A percentile compares a stretch with the other conserved stretches of the same genome.
Evolutionary conservation across 2,113 vertebrate genomes (phyloP).

Genomic region (Scomber colias): DNA sequence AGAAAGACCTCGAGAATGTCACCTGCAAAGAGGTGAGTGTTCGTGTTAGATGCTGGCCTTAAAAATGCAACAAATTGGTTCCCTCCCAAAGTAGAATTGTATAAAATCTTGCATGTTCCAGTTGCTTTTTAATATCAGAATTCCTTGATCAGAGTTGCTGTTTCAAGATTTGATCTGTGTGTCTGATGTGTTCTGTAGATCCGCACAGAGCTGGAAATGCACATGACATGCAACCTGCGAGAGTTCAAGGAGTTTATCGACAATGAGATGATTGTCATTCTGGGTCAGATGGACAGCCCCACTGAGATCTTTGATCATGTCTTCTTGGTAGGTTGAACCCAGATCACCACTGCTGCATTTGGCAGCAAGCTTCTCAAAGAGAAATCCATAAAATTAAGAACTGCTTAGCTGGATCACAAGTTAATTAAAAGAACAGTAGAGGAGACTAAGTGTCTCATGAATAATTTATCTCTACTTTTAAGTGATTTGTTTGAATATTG

Average conservation of each 20-base stretch:
- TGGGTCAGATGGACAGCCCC: conserved; percentile 99
- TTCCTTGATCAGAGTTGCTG: no score
- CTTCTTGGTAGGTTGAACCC: conserved; percentile 89
- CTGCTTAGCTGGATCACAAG: not conserved
- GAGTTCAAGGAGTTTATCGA: conserved; percentile 99
- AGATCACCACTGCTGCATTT: not conserved
- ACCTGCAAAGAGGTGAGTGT: conserved; percentile 95
- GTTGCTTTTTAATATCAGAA: not conserved
- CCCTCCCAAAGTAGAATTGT: not conserved
- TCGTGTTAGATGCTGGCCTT: not conserved
- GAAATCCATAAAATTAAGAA: not conserved
- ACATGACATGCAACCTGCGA: conserved; percentile 97
- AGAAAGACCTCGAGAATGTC: conserved; percentile 97
- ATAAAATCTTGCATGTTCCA: not conserved
- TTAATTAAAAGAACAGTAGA: not conserved
- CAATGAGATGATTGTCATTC: conserved; percentile 98
- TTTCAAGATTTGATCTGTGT: not conserved
- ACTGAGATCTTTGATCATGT: conserved; percentile 98
- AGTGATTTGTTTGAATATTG: not conserved
- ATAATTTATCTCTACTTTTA: not conserved
- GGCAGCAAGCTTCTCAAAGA: no score
- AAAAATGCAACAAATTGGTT: not conserved
- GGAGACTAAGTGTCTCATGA: not conserved
- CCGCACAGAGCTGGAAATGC: conserved; percentile 97
- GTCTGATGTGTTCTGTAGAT: conserved; percentile 84